Conservation (phyloP, 2,113 vertebrate species). For the Melierax canorus region DNA sequence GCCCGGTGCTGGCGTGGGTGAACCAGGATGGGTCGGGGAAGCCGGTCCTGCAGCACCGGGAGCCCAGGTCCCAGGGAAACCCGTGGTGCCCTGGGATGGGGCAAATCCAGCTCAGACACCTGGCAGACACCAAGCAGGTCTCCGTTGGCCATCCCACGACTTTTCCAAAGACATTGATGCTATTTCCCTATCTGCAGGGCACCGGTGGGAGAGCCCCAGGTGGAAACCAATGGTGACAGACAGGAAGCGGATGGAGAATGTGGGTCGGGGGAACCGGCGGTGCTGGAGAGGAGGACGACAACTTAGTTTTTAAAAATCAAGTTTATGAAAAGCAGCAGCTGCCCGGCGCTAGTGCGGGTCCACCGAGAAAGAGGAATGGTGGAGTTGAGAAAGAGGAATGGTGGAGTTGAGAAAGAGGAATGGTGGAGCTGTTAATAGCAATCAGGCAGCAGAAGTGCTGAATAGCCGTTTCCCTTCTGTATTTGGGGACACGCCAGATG, state of each 20-base stretch:
- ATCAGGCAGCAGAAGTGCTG: conserved; percentile 63
- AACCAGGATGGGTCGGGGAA: background rate
- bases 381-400: conserved; percentile 13
- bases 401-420: background rate
- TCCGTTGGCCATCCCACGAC: background rate
- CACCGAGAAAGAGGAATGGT: background rate
- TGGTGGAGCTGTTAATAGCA: conserved; percentile 37
- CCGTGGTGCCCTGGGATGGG: background rate
- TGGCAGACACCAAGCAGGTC: accelerated
- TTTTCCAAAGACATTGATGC: background rate
- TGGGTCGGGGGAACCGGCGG: accelerated
- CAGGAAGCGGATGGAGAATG: background rate
- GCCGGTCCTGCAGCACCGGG: accelerated
- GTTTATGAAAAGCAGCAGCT: conserved; percentile 16
- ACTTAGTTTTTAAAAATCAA: background rate
- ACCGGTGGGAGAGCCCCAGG: background rate
- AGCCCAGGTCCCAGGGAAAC: background rate
- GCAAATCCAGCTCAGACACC: background rate
- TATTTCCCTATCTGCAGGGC: background rate
- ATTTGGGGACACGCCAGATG: conserved; percentile 60
- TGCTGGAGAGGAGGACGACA: background rate
- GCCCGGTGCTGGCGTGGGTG: accelerated
- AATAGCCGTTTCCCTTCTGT: conserved; percentile 61
- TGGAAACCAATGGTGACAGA: background rate
- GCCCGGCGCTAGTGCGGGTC: background rate